phyloP scores from a whole-genome alignment of 2,113 vertebrate genomes.

The Neodon shergylaensis region DNA sequence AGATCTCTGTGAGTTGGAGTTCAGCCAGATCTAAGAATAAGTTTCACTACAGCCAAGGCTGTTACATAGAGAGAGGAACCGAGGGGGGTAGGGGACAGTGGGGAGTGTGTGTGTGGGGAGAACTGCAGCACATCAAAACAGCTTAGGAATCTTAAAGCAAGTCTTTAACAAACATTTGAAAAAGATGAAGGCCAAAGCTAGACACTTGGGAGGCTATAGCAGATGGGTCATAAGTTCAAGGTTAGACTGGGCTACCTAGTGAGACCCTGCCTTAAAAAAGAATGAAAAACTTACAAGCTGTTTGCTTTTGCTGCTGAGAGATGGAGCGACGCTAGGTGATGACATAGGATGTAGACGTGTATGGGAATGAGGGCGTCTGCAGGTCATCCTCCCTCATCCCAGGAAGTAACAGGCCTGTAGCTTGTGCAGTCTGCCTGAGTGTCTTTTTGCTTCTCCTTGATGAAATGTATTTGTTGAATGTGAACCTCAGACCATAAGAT shows the following conservation, averaged over 20 bases:
- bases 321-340: background rate
- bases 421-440: background rate
- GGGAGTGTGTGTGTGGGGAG: background rate
- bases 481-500: background rate
- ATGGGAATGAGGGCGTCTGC: background rate
- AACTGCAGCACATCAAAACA: background rate
- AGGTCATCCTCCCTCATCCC: background rate
- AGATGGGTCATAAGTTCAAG: background rate
- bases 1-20: background rate
- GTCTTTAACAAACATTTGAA: background rate
- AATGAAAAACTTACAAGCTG: background rate
- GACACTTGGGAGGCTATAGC: background rate
- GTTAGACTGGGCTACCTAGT: background rate
- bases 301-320: background rate
- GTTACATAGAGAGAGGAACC: background rate
- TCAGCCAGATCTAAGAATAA: background rate
- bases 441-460: background rate
- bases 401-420: background rate
- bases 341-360: background rate
- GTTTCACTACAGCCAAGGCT: background rate
- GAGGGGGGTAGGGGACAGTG: background rate
- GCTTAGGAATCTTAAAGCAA: no score
- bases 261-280: background rate
- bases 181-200: background rate
- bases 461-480: background rate